phyloP scores from a whole-genome alignment of 2,113 vertebrate species.

The Eclectus roratus region DNA sequence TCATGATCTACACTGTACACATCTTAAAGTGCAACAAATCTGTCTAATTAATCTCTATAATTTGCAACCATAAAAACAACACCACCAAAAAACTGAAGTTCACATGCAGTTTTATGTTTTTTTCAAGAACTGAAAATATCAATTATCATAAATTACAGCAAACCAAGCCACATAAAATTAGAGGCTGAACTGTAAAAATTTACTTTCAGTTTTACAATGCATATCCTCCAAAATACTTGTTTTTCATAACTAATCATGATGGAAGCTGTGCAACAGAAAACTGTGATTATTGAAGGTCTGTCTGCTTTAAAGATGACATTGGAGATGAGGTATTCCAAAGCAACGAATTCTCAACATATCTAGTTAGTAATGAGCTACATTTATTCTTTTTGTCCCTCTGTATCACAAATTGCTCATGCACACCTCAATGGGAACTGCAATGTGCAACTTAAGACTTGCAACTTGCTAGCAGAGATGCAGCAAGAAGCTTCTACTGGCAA shows the following conservation, averaged over 20 bases:
- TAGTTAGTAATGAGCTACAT: background rate
- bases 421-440: fast-evolving
- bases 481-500: background rate
- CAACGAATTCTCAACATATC: background rate
- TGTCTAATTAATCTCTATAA: background rate
- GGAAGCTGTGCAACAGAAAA: background rate
- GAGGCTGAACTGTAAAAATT: background rate
- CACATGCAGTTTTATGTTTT: fast-evolving
- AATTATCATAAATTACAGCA: background rate
- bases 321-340: background rate
- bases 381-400: background rate
- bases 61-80: background rate
- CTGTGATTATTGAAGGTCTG: background rate
- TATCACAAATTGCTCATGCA: background rate
- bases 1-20: background rate
- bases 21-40: background rate
- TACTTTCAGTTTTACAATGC: background rate
- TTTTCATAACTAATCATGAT: background rate
- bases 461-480: background rate
- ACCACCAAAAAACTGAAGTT: background rate
- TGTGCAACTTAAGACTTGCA: background rate
- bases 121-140: background rate
- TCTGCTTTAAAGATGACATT: background rate
- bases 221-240: background rate
- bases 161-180: background rate